phyloP scores from a whole-genome alignment of 2,797 vertebrate species.

The Pseudomugil gertrudae region DNA sequence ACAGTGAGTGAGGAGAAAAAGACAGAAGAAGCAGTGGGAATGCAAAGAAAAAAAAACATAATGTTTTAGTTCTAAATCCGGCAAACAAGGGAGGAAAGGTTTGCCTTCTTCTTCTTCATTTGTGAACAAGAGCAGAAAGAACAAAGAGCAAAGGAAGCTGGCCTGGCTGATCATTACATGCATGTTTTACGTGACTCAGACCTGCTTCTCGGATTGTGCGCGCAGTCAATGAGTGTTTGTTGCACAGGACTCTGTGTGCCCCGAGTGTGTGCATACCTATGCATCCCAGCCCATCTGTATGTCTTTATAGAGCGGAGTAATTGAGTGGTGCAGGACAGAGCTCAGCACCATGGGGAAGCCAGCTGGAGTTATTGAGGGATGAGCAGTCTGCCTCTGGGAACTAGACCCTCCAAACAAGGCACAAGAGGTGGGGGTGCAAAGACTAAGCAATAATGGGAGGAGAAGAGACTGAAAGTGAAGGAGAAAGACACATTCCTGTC shows the following conservation, averaged over 20 bases:
- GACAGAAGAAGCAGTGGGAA: slow-evolving; percentile 4
- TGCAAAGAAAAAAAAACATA: not conserved
- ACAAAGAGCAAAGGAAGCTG: slow-evolving; percentile 11
- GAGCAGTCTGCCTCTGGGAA: slow-evolving; percentile 73
- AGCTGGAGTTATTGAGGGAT: slow-evolving; percentile 76
- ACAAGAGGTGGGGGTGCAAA: slow-evolving; percentile 32
- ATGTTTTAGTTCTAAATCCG: slow-evolving; percentile 4
- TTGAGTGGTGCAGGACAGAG: slow-evolving; percentile 77
- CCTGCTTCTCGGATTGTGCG: slow-evolving; percentile 23
- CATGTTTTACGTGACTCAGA: slow-evolving; percentile 10
- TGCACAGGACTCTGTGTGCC: slow-evolving; percentile 10
- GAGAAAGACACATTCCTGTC: slow-evolving; percentile 8
- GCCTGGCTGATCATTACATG: slow-evolving; percentile 19
- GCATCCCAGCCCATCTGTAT: slow-evolving; percentile 67
- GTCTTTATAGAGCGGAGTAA: slow-evolving; percentile 73
- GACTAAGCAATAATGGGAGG: slow-evolving; percentile 47
- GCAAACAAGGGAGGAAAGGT: slow-evolving; percentile 32
- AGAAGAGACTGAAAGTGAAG: slow-evolving; percentile 7
- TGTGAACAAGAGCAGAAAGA: slow-evolving; percentile 20
- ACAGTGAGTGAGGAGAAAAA: slow-evolving; percentile 25
- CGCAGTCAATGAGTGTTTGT: slow-evolving; percentile 25
- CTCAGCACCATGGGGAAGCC: slow-evolving; percentile 72
- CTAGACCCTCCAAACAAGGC: slow-evolving; percentile 58
- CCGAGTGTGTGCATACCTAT: slow-evolving; percentile 22
- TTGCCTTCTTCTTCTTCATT: slow-evolving; percentile 20